Evolutionary conservation across 2,888 invertebrate species (phyloP).

Genomic region (Rotaria magnacalcarata): DNA sequence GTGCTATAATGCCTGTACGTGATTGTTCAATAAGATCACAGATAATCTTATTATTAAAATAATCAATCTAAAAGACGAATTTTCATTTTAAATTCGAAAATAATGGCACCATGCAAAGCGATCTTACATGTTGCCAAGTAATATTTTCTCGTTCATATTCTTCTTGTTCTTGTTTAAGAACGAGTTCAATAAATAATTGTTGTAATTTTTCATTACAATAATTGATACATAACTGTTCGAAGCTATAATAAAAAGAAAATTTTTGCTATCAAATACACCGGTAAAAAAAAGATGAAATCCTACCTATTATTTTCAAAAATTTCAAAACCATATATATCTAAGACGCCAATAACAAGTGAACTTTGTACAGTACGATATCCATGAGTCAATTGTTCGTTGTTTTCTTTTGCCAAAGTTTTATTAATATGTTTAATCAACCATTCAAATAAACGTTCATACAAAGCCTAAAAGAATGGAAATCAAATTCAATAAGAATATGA

Average conservation of each 20-base stretch:
- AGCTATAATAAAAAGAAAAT: conserved; percentile 54
- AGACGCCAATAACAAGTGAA: conserved; percentile 75
- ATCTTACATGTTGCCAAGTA: conserved; percentile 73
- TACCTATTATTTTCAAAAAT: conserved; percentile 90
- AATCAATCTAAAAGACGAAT: conserved; percentile 66
- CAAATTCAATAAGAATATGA: not conserved
- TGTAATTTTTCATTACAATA: conserved; percentile 97
- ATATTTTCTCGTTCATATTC: conserved; percentile 92
- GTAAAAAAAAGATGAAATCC: not conserved
- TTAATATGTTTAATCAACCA: conserved; percentile 90
- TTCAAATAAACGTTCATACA: conserved; percentile 86
- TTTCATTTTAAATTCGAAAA: too few relatives aligned
- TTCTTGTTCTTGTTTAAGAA: conserved; percentile 93
- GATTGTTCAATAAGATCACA: conserved; percentile 89
- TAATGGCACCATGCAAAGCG: not conserved
- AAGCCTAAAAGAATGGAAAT: conserved; percentile 64
- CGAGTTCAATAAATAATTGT: conserved; percentile 92
- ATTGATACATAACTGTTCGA: conserved; percentile 98
- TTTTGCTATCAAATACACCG: not conserved
- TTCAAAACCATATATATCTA: conserved; percentile 98
- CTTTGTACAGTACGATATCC: conserved; percentile 65
- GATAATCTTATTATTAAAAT: conserved; percentile 92
- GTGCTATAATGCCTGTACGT: conserved; percentile 81
- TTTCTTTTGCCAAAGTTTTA: conserved; percentile 75
- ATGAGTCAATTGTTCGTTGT: conserved; percentile 51